Conservation (phyloP, 1,140 invertebrate genomes). For the Pteromalus puparum region DNA sequence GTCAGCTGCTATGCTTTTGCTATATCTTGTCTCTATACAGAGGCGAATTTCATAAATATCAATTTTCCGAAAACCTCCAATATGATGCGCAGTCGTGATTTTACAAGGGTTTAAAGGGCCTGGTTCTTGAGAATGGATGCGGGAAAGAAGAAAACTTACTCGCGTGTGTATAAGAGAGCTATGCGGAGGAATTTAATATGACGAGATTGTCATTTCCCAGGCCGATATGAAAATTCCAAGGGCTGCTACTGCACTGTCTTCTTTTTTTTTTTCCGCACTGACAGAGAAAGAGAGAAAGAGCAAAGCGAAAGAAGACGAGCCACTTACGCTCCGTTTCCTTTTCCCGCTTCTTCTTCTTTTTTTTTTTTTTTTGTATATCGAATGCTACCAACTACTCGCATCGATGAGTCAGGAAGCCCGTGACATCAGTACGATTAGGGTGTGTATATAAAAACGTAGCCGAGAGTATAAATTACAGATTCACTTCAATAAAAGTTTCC, state of each 20-base stretch:
- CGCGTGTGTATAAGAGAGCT: too few relatives aligned
- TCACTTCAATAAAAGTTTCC: too few relatives aligned
- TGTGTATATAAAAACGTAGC: too few relatives aligned
- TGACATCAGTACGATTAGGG: not conserved
- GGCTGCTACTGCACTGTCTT: constrained; percentile 61
- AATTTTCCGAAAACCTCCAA: not conserved
- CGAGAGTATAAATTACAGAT: too few relatives aligned
- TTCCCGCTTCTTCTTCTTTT: too few relatives aligned
- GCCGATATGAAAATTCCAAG: constrained; percentile 75
- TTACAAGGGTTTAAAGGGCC: not conserved
- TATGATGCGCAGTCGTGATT: not conserved
- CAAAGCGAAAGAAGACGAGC: too few relatives aligned
- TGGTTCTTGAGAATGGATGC: not conserved
- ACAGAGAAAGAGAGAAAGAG: not conserved
- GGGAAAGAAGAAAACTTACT: not conserved
- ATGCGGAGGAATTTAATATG: constrained; percentile 73
- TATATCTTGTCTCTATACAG: too few relatives aligned
- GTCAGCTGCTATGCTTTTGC: constrained; percentile 57
- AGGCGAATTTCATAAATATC: not conserved
- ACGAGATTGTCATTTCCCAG: constrained; percentile 73
- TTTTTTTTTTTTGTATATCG: too few relatives aligned
- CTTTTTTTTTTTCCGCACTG: constrained; percentile 47
- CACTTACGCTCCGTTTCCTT: too few relatives aligned
- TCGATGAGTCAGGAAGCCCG: constrained; percentile 51
- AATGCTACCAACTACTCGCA: constrained; percentile 24